phyloP scores from a whole-genome alignment of 2,888 invertebrate genomes.

The Ectemnius continuus region DNA sequence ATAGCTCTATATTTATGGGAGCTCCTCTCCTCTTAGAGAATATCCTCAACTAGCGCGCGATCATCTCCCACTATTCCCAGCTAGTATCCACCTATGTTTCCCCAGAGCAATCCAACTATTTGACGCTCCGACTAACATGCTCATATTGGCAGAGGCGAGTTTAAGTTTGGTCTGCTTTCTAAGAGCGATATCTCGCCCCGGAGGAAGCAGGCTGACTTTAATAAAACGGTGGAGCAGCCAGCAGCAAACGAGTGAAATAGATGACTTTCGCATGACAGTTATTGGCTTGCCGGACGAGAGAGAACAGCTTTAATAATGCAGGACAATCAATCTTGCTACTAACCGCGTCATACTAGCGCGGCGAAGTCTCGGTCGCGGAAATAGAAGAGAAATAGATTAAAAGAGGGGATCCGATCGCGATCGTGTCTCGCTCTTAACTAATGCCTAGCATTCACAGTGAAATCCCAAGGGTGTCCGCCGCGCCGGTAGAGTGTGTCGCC shows the following conservation, averaged over 20 bases:
- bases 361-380: conserved; percentile 32
- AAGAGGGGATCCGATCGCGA: neutral
- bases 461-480: too few relatives aligned
- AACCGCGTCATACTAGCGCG: conserved; percentile 38
- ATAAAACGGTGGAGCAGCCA: conserved; percentile 48
- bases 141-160: too few relatives aligned
- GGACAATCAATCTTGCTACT: conserved; percentile 57
- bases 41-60: too few relatives aligned
- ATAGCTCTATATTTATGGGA: too few relatives aligned
- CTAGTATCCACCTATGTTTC: too few relatives aligned
- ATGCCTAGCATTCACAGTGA: neutral
- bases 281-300: conserved; percentile 39
- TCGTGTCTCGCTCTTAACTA: neutral
- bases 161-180: too few relatives aligned
- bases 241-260: conserved; percentile 44
- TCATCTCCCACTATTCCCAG: too few relatives aligned
- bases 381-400: conserved; percentile 26
- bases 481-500: too few relatives aligned
- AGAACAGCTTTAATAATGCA: conserved; percentile 53
- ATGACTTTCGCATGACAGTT: conserved; percentile 58
- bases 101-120: too few relatives aligned
- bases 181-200: neutral
- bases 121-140: too few relatives aligned
- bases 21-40: too few relatives aligned
- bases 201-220: conserved; percentile 43